Conservation (phyloP, 2,113 vertebrate species). For the Muscicapa adusta region DNA sequence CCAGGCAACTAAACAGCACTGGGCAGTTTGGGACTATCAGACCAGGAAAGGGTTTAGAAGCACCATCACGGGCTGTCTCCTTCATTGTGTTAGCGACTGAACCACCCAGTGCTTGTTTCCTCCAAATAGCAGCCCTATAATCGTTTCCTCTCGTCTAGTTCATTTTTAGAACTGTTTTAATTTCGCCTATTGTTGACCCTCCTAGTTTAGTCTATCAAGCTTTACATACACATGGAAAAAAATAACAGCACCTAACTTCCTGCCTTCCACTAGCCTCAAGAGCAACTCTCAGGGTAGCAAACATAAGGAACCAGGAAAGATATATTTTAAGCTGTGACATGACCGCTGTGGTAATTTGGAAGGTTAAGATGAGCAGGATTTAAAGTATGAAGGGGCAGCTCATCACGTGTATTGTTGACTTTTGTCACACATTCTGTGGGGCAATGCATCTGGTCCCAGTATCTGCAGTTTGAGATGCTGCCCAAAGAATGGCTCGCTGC, state of each 20-base stretch:
- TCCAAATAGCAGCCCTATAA: slow-evolving; percentile 44
- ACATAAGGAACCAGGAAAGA: neutral
- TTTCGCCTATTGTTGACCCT: slow-evolving; percentile 56
- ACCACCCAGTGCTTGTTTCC: slow-evolving; percentile 61
- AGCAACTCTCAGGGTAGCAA: neutral
- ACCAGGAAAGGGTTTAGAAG: slow-evolving; percentile 37
- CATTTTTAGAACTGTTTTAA: slow-evolving; percentile 67
- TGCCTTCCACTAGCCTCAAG: slow-evolving; percentile 12
- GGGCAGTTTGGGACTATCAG: slow-evolving; percentile 29
- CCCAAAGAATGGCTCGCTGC: neutral
- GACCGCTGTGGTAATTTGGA: neutral
- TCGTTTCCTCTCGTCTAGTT: slow-evolving; percentile 62
- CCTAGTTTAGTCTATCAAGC: slow-evolving; percentile 55
- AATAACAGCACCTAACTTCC: slow-evolving; percentile 56
- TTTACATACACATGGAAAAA: slow-evolving; percentile 42
- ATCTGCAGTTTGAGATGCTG: neutral
- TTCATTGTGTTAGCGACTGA: slow-evolving; percentile 50
- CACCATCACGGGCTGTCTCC: slow-evolving; percentile 11
- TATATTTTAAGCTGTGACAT: neutral
- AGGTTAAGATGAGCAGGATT: neutral
- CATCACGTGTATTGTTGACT: rapidly evolving
- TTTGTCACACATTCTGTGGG: rapidly evolving
- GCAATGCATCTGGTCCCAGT: neutral
- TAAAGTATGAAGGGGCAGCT: neutral
- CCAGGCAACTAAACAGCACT: slow-evolving; percentile 56